Evolutionary conservation across 37 sponge, comb jelly and placozoan species (phyloP), one percentile per base, ranked within the genome.

Genomic region (Amphimedon queenslandica): DNA sequence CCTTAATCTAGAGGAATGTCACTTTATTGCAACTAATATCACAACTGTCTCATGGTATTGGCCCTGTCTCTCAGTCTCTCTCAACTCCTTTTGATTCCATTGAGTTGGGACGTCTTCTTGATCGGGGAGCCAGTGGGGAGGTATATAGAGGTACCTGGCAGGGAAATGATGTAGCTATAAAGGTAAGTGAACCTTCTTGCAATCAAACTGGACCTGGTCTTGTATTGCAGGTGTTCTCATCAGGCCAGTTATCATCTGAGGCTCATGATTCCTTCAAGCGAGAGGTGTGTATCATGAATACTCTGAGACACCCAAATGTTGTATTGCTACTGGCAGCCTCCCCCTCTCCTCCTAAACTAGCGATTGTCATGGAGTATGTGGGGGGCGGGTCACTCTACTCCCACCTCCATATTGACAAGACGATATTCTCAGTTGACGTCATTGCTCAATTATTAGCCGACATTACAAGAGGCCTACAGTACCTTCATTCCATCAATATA

Each of bases 261-360:
- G 71, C 82, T 0, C 39, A 80, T 35, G 72, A 75, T 13, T 71
- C 84, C 27, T 93, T 93, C 68, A 76, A 77, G 42, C 42, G 85
- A 18, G 93, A 93, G 57, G 77, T 93, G 35, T 72, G 69, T 39
- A 90, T 93, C 16, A 93, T 93, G 93, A 88, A 84, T 66, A 83
- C 77, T 27, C 69, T 93, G 60, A 74, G 90, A 0, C 93, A 93
- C 69, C 93, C 93, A 37, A 93, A 93, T 51, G 78, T 93, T 23
- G 93, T 93, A 25, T 74, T 93, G 2, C 63, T 93, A 70, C 56
- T 93, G 86, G 93, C 84, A 63, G 93, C 93, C 24, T 93, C 90
- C 64, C 80, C 67, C 60, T 69, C 76, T 47, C 90, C 93, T 34
- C 93, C 93, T 42, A 77, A 60, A 24, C 86, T 88, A 10, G 66